A percentile compares a stretch with the other conserved stretches of the same genome.
phyloP scores from a whole-genome alignment of 2,888 invertebrate species.

The Sceliomorpha sp. region DNA sequence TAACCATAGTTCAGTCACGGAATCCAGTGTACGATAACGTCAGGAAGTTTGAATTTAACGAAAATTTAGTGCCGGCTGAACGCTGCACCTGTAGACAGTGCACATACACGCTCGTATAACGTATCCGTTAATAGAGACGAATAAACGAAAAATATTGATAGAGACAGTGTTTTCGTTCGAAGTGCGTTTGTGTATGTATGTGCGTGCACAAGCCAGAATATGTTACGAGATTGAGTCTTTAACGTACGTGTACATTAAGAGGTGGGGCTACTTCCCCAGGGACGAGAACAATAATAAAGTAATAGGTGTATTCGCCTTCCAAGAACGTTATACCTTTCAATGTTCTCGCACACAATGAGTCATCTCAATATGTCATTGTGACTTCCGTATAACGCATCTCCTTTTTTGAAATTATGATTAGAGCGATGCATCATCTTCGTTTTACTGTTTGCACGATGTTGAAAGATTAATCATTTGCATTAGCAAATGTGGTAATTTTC shows the following conservation, averaged over 20 bases:
- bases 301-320: slow-evolving; percentile 46
- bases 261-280: slow-evolving; percentile 26
- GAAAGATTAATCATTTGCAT: neutral
- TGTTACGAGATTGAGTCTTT: slow-evolving; percentile 42
- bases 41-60: slow-evolving; percentile 47
- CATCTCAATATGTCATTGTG: slow-evolving; percentile 8
- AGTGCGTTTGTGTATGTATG: slow-evolving; percentile 2
- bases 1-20: slow-evolving; percentile 47
- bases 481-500: slow-evolving; percentile 2
- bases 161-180: slow-evolving; percentile 16
- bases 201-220: slow-evolving; percentile 21
- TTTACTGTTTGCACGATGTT: neutral
- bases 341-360: slow-evolving; percentile 18
- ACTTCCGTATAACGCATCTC: neutral
- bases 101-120: slow-evolving; percentile 7
- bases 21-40: slow-evolving; percentile 36
- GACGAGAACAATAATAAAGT: slow-evolving; percentile 40
- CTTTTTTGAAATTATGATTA: neutral
- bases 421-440: neutral
- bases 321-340: slow-evolving; percentile 5
- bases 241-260: slow-evolving; percentile 9
- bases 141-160: slow-evolving; percentile 37
- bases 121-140: slow-evolving; percentile 36
- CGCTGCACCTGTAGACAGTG: slow-evolving; percentile 47
- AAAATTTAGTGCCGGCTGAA: slow-evolving; percentile 56